Evolutionary conservation across 2,888 invertebrate genomes (phyloP).

Genomic region (Iselma pallidipennis): DNA sequence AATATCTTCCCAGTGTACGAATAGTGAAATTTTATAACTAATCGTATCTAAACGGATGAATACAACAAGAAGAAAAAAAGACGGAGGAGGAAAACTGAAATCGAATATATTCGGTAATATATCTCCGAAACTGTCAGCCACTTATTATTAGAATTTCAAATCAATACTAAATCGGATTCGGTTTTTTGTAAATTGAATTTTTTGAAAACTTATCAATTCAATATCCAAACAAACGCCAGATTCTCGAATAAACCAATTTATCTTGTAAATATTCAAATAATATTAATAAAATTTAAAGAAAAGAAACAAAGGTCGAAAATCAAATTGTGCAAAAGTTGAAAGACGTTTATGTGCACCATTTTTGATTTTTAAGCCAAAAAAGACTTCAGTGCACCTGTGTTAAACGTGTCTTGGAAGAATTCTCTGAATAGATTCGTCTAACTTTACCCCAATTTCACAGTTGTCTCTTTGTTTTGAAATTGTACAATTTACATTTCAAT

Average conservation of each 20-base stretch:
- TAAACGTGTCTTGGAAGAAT: conserved; percentile 17
- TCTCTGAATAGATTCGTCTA: conserved; percentile 22
- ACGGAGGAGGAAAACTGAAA: no score
- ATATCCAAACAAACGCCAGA: no score
- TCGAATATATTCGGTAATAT: neutral
- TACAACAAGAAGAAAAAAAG: no score
- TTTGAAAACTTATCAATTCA: no score
- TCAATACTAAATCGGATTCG: no score
- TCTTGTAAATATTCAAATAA: no score
- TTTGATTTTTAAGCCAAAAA: conserved; percentile 15
- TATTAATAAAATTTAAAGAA: no score
- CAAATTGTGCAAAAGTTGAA: conserved; percentile 14
- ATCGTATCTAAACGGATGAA: neutral
- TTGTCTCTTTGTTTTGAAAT: conserved; percentile 27
- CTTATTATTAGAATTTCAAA: neutral
- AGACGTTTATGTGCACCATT: conserved; percentile 13
- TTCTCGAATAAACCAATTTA: no score
- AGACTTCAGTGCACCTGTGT: no score
- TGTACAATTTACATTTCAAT: conserved; percentile 33
- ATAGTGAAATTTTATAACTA: neutral
- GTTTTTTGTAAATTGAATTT: no score
- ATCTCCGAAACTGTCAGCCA: neutral
- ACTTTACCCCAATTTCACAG: conserved; percentile 4
- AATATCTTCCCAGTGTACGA: neutral
- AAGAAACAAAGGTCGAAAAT: no score